Evolutionary conservation across 2,797 vertebrate species (phyloP).

Genomic region (Chaunax sp.): DNA sequence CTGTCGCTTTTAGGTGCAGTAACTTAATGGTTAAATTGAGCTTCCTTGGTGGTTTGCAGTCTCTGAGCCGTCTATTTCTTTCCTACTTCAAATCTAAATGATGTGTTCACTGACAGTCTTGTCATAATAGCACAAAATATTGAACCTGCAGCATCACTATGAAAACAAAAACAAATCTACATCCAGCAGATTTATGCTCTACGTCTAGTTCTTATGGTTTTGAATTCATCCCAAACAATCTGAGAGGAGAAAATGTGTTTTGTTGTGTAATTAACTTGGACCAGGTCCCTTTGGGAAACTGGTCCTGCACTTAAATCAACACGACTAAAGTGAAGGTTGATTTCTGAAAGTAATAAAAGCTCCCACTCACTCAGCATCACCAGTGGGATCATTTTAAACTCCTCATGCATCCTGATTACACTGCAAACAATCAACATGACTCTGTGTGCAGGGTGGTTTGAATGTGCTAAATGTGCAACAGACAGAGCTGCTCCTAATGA

Average conservation of each 20-base stretch:
- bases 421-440: not conserved
- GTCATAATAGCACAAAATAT: slow-evolving; percentile 18
- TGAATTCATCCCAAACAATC: no score
- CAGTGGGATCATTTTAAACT: not conserved
- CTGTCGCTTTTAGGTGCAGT: no score
- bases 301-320: slow-evolving; percentile 15
- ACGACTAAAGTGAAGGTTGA: slow-evolving; percentile 2
- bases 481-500: not conserved
- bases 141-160: no score
- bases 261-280: not conserved
- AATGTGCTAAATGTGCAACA: no score
- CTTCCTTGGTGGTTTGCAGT: no score
- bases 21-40: no score
- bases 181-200: no score
- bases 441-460: not conserved
- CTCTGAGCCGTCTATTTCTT: no score
- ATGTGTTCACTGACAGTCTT: not conserved
- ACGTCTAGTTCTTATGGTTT: no score
- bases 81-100: not conserved
- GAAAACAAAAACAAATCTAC: not conserved
- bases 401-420: not conserved
- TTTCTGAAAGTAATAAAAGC: slow-evolving; percentile 18
- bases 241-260: not conserved
- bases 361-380: slow-evolving; percentile 14
- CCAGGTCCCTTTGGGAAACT: slow-evolving; percentile 6